Conservation (phyloP, 37 sponge, comb jelly and placozoan genomes). For the Cliona cf. orientalis region DNA sequence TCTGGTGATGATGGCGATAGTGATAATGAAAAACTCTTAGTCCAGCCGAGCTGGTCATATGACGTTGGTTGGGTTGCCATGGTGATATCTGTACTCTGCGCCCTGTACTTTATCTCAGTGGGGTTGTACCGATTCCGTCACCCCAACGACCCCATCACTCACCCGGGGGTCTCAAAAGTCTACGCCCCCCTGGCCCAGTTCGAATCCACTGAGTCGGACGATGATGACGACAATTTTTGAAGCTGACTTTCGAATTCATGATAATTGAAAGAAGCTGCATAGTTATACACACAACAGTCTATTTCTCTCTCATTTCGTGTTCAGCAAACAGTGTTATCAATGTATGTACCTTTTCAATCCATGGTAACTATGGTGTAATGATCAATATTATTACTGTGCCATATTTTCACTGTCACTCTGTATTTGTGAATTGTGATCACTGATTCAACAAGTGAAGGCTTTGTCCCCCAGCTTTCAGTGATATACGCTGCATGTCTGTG, state of each 20-base stretch:
- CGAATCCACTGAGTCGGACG: conserved; percentile 8
- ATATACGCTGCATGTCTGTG: no score
- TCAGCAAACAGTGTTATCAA: no score
- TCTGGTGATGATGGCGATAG: no score
- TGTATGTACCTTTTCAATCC: no score
- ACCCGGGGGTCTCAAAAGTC: not conserved
- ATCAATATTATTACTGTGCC: no score
- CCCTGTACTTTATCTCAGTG: conserved; percentile 43
- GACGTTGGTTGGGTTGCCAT: conserved; percentile 67
- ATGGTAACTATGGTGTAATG: no score
- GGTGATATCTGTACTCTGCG: conserved; percentile 31
- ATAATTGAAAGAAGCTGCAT: not conserved
- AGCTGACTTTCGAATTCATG: not conserved
- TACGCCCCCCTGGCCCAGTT: conserved; percentile 51
- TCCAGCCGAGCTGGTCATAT: conserved; percentile 77
- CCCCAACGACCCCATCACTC: not conserved
- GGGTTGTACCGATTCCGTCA: conserved; percentile 29
- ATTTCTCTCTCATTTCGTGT: no score
- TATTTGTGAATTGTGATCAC: no score
- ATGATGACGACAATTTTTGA: conserved; percentile 18
- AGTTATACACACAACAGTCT: no score
- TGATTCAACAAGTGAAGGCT: no score
- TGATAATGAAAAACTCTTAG: not conserved
- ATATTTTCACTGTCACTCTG: no score
- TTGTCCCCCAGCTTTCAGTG: no score